Base-by-base conservation (phyloP, 2,797 vertebrate genomes). In the Argentina silus region DNA sequence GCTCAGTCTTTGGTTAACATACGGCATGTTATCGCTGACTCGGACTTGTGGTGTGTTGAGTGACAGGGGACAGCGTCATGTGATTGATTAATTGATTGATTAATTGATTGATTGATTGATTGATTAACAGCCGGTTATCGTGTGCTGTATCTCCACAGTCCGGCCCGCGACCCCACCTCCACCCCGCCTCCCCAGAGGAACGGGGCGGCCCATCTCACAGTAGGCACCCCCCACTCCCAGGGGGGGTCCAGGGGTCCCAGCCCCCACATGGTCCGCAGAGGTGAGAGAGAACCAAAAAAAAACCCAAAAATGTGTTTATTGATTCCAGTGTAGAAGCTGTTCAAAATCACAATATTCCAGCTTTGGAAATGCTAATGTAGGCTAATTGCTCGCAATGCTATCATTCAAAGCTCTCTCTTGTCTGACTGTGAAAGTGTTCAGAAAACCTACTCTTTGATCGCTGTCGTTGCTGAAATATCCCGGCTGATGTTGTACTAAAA, bases 211-310 rank as follows among this genome's bases (percentile, higher is more conserved):
- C 94, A 95, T 77, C 92, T 96, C 9, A 59, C 88, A 0, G 82
- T 86, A 0, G 93, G 83, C 74, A 90, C 91, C 1, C 81, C 90
- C 0, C 91, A 92, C 48, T 86, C 89, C 51, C 90, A 88, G 78
- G 79, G 85, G 7, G 91, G 85, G 0, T 87, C 94, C 0, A 90
- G 94, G 2, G 96, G 96, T 2, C 94, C 95, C 6, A 99, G 97
- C 85, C 97, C 97, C 23, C 95, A 97, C 21, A 77, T 96, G 9
- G 47, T 92, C 78, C 95, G 97, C 88, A 93, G 96, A 95, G 96
- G 98, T 99, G 67, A 92, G 86, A 60, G 11, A 43, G 42, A 10
- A 3, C 4, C 1, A 15, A 7, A 14, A 6, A 11, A 17, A 5
- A 10, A 50, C 7, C 7, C 15, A n/a, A n/a, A n/a, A n/a, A n/a